Conservation (phyloP, 2,797 vertebrate genomes). For the Linurgus olivaceus region DNA sequence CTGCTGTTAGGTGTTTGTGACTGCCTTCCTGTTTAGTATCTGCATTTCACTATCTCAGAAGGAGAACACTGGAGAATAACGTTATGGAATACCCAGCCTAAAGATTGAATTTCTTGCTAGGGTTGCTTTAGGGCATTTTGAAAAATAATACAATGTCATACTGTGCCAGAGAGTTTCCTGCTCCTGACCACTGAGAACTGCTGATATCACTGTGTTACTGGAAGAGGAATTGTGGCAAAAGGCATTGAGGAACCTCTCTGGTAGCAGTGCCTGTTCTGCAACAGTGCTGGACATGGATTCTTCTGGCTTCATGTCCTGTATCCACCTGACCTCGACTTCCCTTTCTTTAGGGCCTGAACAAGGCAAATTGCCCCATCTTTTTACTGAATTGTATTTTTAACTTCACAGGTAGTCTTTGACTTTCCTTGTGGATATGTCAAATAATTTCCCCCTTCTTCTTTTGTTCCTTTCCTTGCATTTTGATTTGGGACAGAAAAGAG, state of each 20-base stretch:
- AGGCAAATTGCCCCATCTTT: background rate
- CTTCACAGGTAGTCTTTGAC: background rate
- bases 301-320: background rate
- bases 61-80: background rate
- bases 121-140: background rate
- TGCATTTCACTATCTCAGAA: background rate
- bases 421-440: background rate
- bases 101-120: background rate
- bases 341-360: rapidly evolving
- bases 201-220: background rate
- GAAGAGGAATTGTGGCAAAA: background rate
- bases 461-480: background rate
- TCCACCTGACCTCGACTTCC: background rate
- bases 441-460: background rate
- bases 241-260: background rate
- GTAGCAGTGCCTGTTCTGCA: background rate
- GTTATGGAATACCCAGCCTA: background rate
- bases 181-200: background rate
- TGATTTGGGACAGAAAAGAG: background rate
- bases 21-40: background rate
- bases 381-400: background rate
- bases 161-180: background rate
- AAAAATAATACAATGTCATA: background rate
- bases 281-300: background rate
- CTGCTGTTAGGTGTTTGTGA: background rate